These are phyloP conservation scores for Aurelia coerulea DNA, from an alignment of 30 jellyfish, hydroid and myxozoan species.

Conservation along the genomic window DNA sequence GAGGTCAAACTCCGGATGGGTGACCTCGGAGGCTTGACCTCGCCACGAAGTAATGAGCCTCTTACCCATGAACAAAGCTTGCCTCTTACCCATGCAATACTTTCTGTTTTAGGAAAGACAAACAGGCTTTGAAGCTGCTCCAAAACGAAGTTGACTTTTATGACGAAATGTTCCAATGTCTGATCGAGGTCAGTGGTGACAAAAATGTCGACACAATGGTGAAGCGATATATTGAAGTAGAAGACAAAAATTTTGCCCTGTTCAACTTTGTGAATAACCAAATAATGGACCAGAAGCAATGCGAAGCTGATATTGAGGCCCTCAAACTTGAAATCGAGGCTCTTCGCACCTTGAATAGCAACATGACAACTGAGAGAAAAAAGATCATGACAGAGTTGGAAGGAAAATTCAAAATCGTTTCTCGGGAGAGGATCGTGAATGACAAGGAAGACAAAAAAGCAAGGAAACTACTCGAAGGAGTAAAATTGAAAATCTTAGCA, in stretches of 20 bases:
- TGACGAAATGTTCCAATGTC: constrained; percentile 78
- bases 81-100: no score
- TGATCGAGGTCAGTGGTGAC: constrained; percentile 80
- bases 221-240: constrained; percentile 61
- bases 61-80: no score
- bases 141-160: constrained; percentile 75
- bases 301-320: constrained; percentile 48
- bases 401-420: constrained; percentile 23
- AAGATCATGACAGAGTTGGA: constrained; percentile 46
- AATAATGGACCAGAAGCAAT: constrained; percentile 50
- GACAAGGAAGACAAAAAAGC: constrained; percentile 35
- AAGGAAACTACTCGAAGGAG: constrained; percentile 26
- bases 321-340: constrained; percentile 48
- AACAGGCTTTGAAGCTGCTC: constrained; percentile 57
- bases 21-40: no score
- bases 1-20: no score
- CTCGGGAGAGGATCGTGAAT: constrained; percentile 9
- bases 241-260: constrained; percentile 85
- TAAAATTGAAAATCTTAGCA: constrained; percentile 17
- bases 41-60: no score
- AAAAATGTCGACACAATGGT: constrained; percentile 81
- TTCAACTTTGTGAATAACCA: constrained; percentile 90
- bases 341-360: constrained; percentile 38
- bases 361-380: constrained; percentile 55
- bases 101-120: constrained; percentile 55